These are phyloP conservation scores for Dysmachus trigonus DNA, from an alignment of 2,888 invertebrate species.

Conservation along the genomic window DNA sequence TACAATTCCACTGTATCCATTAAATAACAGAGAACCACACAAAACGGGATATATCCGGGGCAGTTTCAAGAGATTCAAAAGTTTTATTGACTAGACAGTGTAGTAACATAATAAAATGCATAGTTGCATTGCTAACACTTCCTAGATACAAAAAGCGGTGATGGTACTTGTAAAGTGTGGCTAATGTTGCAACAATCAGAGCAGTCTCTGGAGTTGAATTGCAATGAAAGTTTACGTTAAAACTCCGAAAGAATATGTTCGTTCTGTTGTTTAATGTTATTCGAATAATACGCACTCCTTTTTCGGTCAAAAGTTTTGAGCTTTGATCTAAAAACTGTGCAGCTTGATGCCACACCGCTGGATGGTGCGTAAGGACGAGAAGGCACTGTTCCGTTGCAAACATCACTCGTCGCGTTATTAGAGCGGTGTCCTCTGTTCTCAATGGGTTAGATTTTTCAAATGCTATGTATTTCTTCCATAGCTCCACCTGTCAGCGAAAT, in stretches of 20 bases:
- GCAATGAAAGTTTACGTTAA: neutral
- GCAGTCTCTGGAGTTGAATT: conserved; percentile 3
- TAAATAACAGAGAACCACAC: conserved; percentile 45
- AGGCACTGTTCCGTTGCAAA: conserved; percentile 99
- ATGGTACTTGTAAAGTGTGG: conserved; percentile 7
- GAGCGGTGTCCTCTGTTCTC: conserved; percentile 92
- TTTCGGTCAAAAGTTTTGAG: conserved; percentile 91
- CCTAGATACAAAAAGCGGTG: neutral
- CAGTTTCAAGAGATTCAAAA: conserved; percentile 42
- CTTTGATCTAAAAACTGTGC: conserved; percentile 96
- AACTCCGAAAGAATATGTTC: neutral
- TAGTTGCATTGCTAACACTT: neutral
- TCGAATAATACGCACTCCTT: conserved; percentile 76
- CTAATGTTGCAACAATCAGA: neutral
- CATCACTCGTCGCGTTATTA: conserved; percentile 94
- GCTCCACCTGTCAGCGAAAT: conserved; percentile 74
- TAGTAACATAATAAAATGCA: conserved; percentile 23
- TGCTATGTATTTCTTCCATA: conserved; percentile 98
- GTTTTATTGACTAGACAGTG: conserved; percentile 20
- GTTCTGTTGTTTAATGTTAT: conserved; percentile 7
- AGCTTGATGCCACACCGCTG: conserved; percentile 99
- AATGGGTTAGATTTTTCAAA: conserved; percentile 98
- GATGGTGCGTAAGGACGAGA: conserved; percentile 95
- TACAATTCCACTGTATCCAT: conserved; percentile 50
- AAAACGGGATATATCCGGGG: conserved; percentile 26